Base-by-base conservation (phyloP, 2,888 invertebrate species). In the Criorhina ranunculi region DNA sequence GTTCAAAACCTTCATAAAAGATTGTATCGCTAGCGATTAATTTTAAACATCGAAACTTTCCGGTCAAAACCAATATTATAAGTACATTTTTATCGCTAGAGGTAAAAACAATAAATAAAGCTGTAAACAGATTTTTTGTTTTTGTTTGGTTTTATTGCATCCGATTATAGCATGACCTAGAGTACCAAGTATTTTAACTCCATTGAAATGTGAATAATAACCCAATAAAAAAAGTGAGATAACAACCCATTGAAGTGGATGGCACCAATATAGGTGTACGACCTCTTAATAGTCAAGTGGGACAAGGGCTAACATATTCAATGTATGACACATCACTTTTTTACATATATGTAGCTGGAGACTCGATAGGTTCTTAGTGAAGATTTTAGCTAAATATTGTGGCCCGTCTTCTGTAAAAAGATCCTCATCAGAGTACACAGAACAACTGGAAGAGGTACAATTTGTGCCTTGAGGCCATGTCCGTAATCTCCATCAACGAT, bases 151-250 rank as follows among this genome's bases (percentile, higher is more conserved):
- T 62, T 62, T 46, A 62, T 62, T 33, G 62, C 17, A 17, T 33
- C 12, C 44, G 31, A 62, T 62, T 19, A 33, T 46, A 17, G 62
- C n/a, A 33, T 19, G 62, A 62, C 62, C 62, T n/a, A 31, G 31
- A 42, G 5, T 24, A 11, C 12, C 2, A 19, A 7, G 46, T 46
- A 33, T 17, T 0, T 8, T 5, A 46, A 17, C 15, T 33, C 33
- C 7, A 33, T n/a, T 17, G 8, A n/a, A 29, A n/a, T 24, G 46
- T 46, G 11, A 46, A 60, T 33, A 44, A 46, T n/a, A 62, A 40
- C n/a, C n/a, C 24, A 51, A 53, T 33, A 53, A 31, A 62, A 60
- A 5, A 31, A 44, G 6, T 31, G n/a, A 35, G 59, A 40, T 59
- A 40, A 42, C 40, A 40, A 42, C 40, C 19, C 35, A 5, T 19